Evolutionary conservation across 2,888 invertebrate species (phyloP), one percentile per base, ranked within the genome.

Genomic region (Yponomeuta plumbellus): DNA sequence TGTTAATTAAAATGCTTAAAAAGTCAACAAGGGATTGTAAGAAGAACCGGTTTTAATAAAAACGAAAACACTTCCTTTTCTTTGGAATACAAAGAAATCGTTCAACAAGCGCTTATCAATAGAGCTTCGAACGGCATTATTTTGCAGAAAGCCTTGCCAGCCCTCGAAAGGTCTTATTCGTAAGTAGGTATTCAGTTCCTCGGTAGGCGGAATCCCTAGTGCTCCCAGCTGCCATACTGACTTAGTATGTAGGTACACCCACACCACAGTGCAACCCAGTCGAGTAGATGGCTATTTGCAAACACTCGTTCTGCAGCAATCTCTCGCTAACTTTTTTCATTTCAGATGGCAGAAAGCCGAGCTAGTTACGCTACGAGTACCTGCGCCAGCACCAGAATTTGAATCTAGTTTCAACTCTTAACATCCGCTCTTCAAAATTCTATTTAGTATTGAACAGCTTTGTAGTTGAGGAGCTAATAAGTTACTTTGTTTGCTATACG

Each of bases 241-340:
- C 59, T 59, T 23, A 11, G 11, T 52, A 52, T 52, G 17, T 52
- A 52, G 5, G 34, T 34, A 74, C 77, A 74, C 72, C 74, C 71
- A 71, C 73, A 71, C 73, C 73, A 75, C 13, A 17, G 44, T 52
- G 17, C 73, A 71, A 73, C 73, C 75, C 44, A 17, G 44, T 52
- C 44, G 44, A 52, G 44, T 52, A 52, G 17, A 71, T 75, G 73
- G 64, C 66, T 75, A 68, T 77, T 76, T 72, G 77, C 81, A 82
- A 81, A 80, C 80, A 82, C 80, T 80, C 70, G 26, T 66, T 65
- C 68, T 65, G 67, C 70, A 68, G 70, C 72, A 73, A 69, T 66
- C n/a, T 74, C 70, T 68, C 69, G 67, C 71, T 52, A 61, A 61
- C 61, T 61, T 70, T 82, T 83, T 81, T 81, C 76, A 76, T 79